These are phyloP conservation scores for Lycocorax pyrrhopterus DNA, from an alignment of 2,113 vertebrate species.

Conservation along the genomic window DNA sequence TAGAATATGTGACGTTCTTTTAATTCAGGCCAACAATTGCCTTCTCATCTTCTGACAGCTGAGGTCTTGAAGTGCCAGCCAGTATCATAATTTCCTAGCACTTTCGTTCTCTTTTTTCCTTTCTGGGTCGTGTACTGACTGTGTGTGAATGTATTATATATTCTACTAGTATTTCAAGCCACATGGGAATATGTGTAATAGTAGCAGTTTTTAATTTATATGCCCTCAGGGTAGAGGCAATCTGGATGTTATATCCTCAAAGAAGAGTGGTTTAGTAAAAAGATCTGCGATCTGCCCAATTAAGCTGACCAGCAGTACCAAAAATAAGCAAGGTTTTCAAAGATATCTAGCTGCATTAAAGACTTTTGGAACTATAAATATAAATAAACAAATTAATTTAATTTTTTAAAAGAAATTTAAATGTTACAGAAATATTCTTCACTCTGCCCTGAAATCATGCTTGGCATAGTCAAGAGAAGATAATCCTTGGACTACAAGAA, in stretches of 20 bases:
- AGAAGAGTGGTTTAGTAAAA: neutral
- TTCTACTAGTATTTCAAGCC: constrained; percentile 23
- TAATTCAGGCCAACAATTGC: neutral
- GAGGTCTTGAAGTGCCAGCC: neutral
- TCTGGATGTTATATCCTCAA: neutral
- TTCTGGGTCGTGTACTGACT: neutral
- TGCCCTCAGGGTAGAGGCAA: neutral
- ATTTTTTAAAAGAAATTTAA: neutral
- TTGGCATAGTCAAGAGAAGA: neutral
- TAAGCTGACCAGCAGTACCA: neutral
- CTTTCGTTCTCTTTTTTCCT: constrained; percentile 7
- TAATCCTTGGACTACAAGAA: neutral
- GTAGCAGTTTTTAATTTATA: neutral
- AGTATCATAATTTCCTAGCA: neutral
- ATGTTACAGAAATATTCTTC: neutral
- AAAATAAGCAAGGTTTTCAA: neutral
- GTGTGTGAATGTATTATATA: constrained; percentile 14
- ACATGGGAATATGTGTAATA: neutral
- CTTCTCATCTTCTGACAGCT: neutral
- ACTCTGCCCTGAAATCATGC: neutral
- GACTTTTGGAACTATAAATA: neutral
- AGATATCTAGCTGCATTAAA: neutral
- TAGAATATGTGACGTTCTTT: neutral
- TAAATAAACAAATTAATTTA: neutral
- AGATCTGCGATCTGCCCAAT: neutral